phyloP scores from a whole-genome alignment of 2,797 vertebrate genomes.

The Melanotaenia maccullochi region DNA sequence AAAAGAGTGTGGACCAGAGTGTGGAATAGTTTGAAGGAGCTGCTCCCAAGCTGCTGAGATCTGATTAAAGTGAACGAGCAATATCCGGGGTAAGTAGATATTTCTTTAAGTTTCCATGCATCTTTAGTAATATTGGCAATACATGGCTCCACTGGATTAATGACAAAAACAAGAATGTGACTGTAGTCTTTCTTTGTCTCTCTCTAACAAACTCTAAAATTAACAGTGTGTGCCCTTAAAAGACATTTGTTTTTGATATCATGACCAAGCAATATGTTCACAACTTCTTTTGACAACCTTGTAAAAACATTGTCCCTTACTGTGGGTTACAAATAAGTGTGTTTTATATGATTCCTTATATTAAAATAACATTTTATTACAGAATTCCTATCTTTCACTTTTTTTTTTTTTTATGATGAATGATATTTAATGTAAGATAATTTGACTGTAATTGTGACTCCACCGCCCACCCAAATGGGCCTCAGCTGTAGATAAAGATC shows the following conservation, averaged over 20 bases:
- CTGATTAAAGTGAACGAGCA: conserved; percentile 33
- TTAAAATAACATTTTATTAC: neutral
- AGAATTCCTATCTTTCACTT: conserved; percentile 6
- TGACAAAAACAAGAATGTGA: neutral
- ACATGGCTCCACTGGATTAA: neutral
- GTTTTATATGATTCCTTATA: neutral
- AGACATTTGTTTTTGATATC: neutral
- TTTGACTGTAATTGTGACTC: conserved; percentile 53
- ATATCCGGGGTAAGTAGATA: conserved; percentile 48
- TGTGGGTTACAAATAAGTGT: neutral
- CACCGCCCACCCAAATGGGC: conserved; percentile 47
- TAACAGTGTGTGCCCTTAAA: neutral
- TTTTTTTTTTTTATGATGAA: conserved; percentile 27
- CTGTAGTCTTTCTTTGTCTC: neutral
- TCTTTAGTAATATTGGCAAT: neutral
- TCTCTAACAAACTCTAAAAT: neutral
- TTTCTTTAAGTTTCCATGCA: conserved; percentile 9
- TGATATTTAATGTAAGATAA: conserved; percentile 61
- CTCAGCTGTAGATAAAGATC: conserved; percentile 70
- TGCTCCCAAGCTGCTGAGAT: conserved; percentile 33
- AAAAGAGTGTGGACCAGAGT: conserved; percentile 62
- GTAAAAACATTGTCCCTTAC: neutral
- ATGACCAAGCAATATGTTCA: neutral
- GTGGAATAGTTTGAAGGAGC: conserved; percentile 32
- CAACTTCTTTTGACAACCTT: neutral